phyloP scores from a whole-genome alignment of 2,888 invertebrate species.

The Autographa gamma region DNA sequence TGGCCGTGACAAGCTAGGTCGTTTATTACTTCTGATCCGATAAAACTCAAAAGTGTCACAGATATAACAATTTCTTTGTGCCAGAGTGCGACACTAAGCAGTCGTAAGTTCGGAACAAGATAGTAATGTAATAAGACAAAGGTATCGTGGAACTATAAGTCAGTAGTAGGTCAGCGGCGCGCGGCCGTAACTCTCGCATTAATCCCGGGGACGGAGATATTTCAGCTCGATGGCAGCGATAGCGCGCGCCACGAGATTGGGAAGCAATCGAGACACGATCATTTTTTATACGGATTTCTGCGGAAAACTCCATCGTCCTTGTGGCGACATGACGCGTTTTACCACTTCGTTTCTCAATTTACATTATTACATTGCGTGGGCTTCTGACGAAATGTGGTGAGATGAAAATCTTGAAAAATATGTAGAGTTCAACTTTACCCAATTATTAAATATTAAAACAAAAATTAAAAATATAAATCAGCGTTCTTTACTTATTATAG shows the following conservation, averaged over 20 bases:
- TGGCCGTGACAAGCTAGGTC: background rate
- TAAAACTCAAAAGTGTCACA: background rate
- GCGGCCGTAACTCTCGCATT: background rate
- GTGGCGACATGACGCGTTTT: background rate
- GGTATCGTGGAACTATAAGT: background rate
- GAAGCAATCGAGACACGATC: background rate
- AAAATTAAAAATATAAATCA: no score
- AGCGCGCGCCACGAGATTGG: background rate
- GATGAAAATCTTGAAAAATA: no score
- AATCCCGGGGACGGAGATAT: background rate
- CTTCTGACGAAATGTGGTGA: no score
- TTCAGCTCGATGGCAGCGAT: background rate
- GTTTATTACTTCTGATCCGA: background rate
- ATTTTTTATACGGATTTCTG: background rate
- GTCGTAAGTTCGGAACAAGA: background rate
- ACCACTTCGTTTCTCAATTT: background rate
- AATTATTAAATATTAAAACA: no score
- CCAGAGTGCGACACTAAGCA: background rate
- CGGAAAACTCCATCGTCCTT: background rate
- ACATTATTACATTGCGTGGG: background rate
- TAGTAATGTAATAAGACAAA: conserved; percentile 5
- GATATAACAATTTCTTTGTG: background rate
- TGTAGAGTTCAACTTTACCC: no score
- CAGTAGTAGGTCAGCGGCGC: background rate
- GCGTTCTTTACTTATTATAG: no score